Conservation (phyloP, 2,888 invertebrate species). For the Arenicola marina region DNA sequence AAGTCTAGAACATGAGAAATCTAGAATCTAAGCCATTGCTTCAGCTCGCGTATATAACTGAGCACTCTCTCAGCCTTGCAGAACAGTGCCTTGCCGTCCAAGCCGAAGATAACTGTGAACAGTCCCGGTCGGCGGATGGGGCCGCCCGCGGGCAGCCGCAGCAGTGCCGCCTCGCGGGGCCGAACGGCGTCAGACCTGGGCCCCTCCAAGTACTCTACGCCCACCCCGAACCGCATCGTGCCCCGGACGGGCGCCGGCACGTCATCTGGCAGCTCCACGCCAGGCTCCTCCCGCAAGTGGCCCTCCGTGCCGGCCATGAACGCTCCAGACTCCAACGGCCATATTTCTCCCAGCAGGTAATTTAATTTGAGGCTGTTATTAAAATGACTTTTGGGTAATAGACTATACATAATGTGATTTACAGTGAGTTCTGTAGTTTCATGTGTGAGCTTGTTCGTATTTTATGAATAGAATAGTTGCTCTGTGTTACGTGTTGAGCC, state of each 20-base stretch:
- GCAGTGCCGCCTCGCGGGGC: background rate
- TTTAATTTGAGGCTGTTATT: too few species aligned
- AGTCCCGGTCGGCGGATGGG: too few species aligned
- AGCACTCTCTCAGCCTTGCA: constrained; percentile 13
- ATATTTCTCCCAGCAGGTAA: constrained; percentile 22
- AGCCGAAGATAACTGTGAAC: constrained; percentile 33
- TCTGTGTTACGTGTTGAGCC: too few species aligned
- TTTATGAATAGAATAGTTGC: too few species aligned
- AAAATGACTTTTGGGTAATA: too few species aligned
- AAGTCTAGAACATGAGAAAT: too few species aligned
- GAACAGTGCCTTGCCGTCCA: constrained; percentile 49
- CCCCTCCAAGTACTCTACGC: background rate
- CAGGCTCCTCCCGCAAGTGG: constrained; percentile 56
- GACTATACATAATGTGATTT: too few species aligned
- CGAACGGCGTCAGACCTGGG: background rate
- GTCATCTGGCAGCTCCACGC: too few species aligned
- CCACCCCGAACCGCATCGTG: constrained; percentile 15
- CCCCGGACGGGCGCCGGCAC: constrained; percentile 17
- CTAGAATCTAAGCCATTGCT: too few species aligned
- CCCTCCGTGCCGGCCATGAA: constrained; percentile 36
- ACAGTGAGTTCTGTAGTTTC: too few species aligned
- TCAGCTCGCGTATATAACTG: too few species aligned
- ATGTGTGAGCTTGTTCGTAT: too few species aligned
- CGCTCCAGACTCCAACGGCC: constrained; percentile 14
- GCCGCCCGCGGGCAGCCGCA: background rate